Evolutionary conservation across 2,888 invertebrate genomes (phyloP).

Genomic region (Brachypterus glaber): DNA sequence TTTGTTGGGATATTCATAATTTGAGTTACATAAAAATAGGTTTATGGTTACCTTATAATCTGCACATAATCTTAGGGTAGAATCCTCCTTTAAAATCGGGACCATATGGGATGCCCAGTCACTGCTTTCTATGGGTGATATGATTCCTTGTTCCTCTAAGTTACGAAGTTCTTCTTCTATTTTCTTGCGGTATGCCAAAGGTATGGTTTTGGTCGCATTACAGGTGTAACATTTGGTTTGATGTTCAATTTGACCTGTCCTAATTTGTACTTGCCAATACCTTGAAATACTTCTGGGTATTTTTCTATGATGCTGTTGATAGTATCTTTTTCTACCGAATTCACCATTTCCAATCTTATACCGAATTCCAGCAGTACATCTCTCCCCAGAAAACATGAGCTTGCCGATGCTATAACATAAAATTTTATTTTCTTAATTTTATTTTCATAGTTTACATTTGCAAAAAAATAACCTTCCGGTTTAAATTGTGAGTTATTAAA

Average conservation of each 20-base stretch:
- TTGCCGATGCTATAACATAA: too few relatives aligned
- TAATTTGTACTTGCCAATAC: not conserved
- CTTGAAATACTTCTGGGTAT: not conserved
- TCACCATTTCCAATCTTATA: not conserved
- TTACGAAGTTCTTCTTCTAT: not conserved
- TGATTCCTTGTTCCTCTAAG: not conserved
- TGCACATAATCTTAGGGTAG: not conserved
- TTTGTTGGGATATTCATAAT: not conserved
- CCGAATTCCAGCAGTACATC: not conserved
- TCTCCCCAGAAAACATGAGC: not conserved
- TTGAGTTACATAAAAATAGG: not conserved
- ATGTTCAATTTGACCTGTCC: too few relatives aligned
- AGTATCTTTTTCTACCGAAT: too few relatives aligned
- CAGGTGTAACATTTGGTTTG: not conserved
- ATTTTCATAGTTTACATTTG: not conserved
- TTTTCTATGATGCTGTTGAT: not conserved
- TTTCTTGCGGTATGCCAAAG: not conserved
- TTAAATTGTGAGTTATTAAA: not conserved
- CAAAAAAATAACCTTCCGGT: not conserved
- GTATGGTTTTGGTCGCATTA: not conserved
- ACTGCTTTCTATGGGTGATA: not conserved
- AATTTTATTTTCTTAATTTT: constrained; percentile 1
- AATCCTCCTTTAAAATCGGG: not conserved
- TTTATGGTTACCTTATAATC: constrained; percentile 2
- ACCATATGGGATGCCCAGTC: not conserved